These are phyloP conservation scores for Muscina levida DNA, from an alignment of 2,888 invertebrate genomes.

Conservation along the genomic window DNA sequence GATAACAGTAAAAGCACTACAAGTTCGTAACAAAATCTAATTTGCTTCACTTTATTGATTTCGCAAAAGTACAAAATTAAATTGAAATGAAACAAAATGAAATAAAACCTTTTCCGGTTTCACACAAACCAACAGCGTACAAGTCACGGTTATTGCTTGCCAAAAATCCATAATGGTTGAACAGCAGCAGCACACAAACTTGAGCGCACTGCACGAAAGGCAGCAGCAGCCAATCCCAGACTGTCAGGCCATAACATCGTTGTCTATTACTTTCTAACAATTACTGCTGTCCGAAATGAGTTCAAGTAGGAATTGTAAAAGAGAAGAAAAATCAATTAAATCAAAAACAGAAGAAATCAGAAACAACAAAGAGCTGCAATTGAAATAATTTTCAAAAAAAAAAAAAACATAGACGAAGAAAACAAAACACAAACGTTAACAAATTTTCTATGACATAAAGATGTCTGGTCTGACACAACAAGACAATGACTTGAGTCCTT, in stretches of 20 bases:
- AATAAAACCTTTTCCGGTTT: constrained; percentile 9
- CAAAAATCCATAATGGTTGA: no score
- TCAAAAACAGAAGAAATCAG: background rate
- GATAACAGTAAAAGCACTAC: no score
- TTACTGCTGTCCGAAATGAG: background rate
- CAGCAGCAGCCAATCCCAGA: no score
- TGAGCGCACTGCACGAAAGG: no score
- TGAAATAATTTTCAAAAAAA: background rate
- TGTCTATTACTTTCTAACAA: background rate
- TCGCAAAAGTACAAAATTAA: background rate
- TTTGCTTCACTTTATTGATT: no score
- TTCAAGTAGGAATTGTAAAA: background rate
- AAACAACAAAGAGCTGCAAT: background rate
- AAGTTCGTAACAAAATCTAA: no score
- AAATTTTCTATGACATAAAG: constrained; percentile 19
- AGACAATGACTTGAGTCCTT: background rate
- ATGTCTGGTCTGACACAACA: constrained; percentile 38
- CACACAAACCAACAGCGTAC: background rate
- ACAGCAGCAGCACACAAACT: no score
- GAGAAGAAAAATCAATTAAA: background rate
- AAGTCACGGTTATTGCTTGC: no score
- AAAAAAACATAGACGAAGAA: no score
- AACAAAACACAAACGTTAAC: background rate
- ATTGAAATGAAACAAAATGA: constrained; percentile 1
- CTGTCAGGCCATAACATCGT: background rate